These are phyloP conservation scores for Scatophagus argus DNA, from an alignment of 2,113 vertebrate species.

Conservation along the genomic window DNA sequence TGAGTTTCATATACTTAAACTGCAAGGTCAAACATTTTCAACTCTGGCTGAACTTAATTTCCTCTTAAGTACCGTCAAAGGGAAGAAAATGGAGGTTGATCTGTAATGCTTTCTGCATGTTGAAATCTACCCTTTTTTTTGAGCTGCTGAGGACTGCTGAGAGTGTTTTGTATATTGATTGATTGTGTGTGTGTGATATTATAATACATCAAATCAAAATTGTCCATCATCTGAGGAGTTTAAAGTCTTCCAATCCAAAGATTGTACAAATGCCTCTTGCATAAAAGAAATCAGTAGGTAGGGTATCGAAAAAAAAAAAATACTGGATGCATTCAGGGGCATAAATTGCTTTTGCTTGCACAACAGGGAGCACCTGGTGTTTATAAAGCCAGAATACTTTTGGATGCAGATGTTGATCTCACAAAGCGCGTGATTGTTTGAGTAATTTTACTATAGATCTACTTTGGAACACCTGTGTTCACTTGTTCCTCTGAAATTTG, in stretches of 20 bases:
- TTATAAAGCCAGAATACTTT: conserved; percentile 28
- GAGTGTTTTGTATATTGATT: not conserved
- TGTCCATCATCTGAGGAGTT: not conserved
- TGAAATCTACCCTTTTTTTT: conserved; percentile 32
- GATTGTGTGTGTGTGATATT: not conserved
- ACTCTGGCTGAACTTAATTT: conserved; percentile 40
- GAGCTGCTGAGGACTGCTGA: not conserved
- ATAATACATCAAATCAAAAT: conserved; percentile 17
- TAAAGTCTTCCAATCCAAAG: conserved; percentile 2
- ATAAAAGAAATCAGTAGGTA: conserved; percentile 36
- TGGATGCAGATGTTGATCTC: conserved; percentile 36
- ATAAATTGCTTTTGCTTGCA: conserved; percentile 29
- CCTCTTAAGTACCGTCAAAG: conserved; percentile 10
- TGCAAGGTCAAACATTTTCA: conserved; percentile 58
- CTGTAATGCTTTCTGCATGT: conserved; percentile 1
- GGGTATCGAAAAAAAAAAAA: conserved; percentile 20
- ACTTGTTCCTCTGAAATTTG: not conserved
- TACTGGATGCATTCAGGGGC: conserved; percentile 1
- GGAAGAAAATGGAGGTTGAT: conserved; percentile 12
- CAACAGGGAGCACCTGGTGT: conserved; percentile 26
- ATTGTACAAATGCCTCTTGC: not conserved
- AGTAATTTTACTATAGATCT: conserved; percentile 42
- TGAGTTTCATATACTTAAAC: conserved; percentile 52
- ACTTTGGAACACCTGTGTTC: conserved; percentile 26
- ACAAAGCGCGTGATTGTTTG: conserved; percentile 30